These are phyloP conservation scores for Andrena bicolor DNA, from an alignment of 2,888 invertebrate species.

Conservation along the genomic window DNA sequence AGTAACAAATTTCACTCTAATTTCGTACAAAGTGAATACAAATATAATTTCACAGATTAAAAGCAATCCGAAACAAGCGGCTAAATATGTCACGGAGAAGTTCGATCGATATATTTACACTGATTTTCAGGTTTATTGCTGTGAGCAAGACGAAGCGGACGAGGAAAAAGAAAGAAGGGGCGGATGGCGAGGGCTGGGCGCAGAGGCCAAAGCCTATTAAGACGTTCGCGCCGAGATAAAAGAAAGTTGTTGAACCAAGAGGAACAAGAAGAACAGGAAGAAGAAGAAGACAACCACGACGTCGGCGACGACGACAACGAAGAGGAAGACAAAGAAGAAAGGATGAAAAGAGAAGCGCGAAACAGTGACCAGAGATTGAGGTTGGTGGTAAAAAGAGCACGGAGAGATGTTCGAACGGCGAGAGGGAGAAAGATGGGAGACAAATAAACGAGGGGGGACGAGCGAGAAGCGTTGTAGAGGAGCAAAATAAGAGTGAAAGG, in stretches of 20 bases:
- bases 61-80: background rate
- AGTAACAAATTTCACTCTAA: no score
- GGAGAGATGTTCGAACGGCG: slow-evolving; percentile 27
- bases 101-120: slow-evolving; percentile 28
- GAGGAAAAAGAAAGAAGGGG: background rate
- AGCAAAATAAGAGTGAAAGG: slow-evolving; percentile 47
- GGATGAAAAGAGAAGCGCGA: slow-evolving; percentile 44
- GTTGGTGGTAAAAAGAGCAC: slow-evolving; percentile 61
- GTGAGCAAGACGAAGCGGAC: background rate
- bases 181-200: slow-evolving; percentile 42
- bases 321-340: slow-evolving; percentile 32
- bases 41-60: background rate
- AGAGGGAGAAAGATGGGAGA: slow-evolving; percentile 26
- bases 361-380: slow-evolving; percentile 47
- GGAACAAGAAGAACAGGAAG: slow-evolving; percentile 53
- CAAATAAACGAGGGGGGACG: slow-evolving; percentile 38
- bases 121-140: slow-evolving; percentile 4
- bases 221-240: slow-evolving; percentile 75
- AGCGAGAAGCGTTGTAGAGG: slow-evolving; percentile 23
- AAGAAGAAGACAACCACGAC: slow-evolving; percentile 18
- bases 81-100: slow-evolving; percentile 12
- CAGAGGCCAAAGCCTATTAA: slow-evolving; percentile 73
- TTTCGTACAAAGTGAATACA: no score
- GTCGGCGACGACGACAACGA: slow-evolving; percentile 24
- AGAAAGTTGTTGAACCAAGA: slow-evolving; percentile 69